A percentile compares a stretch with the other conserved stretches of the same genome.
Evolutionary conservation across 2,113 vertebrate genomes (phyloP).

Genomic region (Brachyhypopomus gauderio): DNA sequence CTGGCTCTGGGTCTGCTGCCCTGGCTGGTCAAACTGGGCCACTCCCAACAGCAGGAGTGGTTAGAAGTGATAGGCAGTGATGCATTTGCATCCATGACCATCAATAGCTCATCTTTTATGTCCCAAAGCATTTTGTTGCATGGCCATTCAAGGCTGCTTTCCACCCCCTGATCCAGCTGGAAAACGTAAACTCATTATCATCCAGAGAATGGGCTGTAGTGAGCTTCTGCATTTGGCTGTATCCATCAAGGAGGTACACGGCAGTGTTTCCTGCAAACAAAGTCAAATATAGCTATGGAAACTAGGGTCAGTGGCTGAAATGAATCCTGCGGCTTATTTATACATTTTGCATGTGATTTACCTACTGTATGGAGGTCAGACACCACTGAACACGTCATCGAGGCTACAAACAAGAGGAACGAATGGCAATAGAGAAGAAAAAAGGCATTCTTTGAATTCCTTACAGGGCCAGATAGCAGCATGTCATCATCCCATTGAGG

Average conservation of each 20-base stretch:
- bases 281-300: neutral
- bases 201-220: neutral
- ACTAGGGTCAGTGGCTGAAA: neutral
- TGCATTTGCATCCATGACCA: constrained; percentile 51
- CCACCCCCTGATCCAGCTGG: neutral
- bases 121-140: neutral
- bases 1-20: constrained; percentile 1
- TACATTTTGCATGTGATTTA: neutral
- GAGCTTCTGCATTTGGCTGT: neutral
- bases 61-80: constrained; percentile 18
- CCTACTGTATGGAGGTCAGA: neutral
- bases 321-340: neutral
- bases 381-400: neutral
- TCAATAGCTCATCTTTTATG: constrained; percentile 48
- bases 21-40: constrained; percentile 22
- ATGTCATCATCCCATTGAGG: constrained; percentile 4
- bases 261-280: neutral
- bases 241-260: neutral
- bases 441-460: neutral
- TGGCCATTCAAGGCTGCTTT: neutral
- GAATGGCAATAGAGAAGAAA: neutral
- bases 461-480: neutral
- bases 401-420: neutral
- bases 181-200: neutral
- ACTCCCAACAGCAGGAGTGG: constrained; percentile 14